Base-by-base conservation (phyloP, 2,113 vertebrate genomes). In the Ia io region DNA sequence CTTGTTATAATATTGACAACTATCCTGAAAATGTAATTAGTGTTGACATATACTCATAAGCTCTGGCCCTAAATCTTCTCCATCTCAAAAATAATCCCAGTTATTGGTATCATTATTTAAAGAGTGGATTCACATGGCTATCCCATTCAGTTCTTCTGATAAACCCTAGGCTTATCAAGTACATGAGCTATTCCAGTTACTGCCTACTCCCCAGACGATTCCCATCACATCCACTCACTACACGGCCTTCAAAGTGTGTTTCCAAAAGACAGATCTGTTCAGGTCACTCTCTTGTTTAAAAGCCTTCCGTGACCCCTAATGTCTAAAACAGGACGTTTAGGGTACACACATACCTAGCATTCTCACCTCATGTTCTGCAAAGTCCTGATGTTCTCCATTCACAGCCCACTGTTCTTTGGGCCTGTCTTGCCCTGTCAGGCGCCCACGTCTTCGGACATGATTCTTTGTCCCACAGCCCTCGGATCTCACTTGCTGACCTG, bases 1-100 rank as follows among this genome's bases (percentile, higher is more conserved):
- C 67, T 97, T 90, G 32, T 83, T 91, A 51, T 61, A 84, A 61
- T 83, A 83, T 77, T 73, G 92, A 65, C 56, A 84, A 80, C 3
- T 71, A 3, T n/a, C n/a, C 30, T 70, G 59, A 90, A 74, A 63
- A 92, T 28, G 80, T 94, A 51, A 77, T 86, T 87, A 92, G 42
- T 51, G 51, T 84, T 89, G 83, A 40, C 51, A 40, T 28, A 11
- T 70, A 74, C 32, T 79, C 74, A 95, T 22, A 78, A 94, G 9
- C 25, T 69, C 37, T 88, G 59, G 13, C 2, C 51, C 42, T 93
- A 76, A 47, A 32, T 77, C 42, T 86, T 84, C 71, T 94, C 28
- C 56, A 32, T 44, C 8, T 91, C 23, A 83, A 65, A 95, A 92
- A 70, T 40, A 82, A 53, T 92, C 47, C 69, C 25, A 92, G 28